These are phyloP conservation scores for Halictus rubicundus DNA, from an alignment of 1,140 invertebrate genomes.

Conservation along the genomic window DNA sequence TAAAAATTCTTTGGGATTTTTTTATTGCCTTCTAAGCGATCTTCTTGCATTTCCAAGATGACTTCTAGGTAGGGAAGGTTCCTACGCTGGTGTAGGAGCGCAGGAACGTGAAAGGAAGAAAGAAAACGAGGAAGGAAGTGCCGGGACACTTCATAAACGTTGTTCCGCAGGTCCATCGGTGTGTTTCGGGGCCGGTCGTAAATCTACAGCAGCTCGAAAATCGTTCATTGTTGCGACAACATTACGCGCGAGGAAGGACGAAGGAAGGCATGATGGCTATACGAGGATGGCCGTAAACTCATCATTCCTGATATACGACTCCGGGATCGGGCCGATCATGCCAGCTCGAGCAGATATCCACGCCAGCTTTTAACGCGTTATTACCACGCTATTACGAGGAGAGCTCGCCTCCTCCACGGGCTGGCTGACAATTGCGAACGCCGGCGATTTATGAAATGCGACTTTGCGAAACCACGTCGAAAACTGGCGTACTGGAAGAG, in stretches of 20 bases:
- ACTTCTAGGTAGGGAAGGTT: not conserved
- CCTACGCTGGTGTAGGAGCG: not conserved
- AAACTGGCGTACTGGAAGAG: not conserved
- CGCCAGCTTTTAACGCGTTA: conserved; percentile 36
- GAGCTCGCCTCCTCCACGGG: not conserved
- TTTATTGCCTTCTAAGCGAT: not conserved
- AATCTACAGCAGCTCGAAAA: conserved; percentile 43
- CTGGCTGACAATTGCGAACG: not conserved
- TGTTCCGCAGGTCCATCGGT: not conserved
- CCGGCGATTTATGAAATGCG: conserved; percentile 9
- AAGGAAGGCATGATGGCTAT: conserved; percentile 54
- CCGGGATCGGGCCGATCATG: conserved; percentile 18
- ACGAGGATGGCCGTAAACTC: conserved; percentile 58
- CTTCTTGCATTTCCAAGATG: no score
- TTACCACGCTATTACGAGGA: conserved; percentile 37
- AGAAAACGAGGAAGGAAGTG: not conserved
- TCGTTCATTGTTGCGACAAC: conserved; percentile 43
- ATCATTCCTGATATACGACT: conserved; percentile 65
- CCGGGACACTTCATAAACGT: conserved; percentile 11
- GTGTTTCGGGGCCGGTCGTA: conserved; percentile 38
- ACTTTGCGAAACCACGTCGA: not conserved
- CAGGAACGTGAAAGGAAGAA: not conserved
- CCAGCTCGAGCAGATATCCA: not conserved
- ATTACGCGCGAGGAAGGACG: conserved; percentile 43
- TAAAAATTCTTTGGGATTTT: not conserved